These are phyloP conservation scores for Reinhardtius hippoglossoides DNA, from an alignment of 2,113 vertebrate species.

Conservation along the genomic window DNA sequence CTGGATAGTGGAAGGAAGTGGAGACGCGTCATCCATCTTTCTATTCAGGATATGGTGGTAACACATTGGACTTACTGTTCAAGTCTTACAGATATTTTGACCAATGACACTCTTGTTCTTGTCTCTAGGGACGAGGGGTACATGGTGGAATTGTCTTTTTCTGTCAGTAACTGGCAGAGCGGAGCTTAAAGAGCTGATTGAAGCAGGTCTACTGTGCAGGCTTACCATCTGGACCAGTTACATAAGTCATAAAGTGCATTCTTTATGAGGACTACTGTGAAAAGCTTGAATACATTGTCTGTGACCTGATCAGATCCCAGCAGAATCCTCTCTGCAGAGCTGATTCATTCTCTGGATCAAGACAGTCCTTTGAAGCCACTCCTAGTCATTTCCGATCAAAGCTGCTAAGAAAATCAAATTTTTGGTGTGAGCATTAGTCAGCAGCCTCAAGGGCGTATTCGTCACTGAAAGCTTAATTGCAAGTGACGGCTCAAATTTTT, in stretches of 20 bases:
- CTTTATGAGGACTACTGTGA: neutral
- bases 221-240: neutral
- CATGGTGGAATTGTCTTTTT: neutral
- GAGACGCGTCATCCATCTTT: neutral
- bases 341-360: conserved; percentile 17
- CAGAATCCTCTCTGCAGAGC: neutral
- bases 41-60: neutral
- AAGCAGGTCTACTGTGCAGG: neutral
- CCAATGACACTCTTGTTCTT: neutral
- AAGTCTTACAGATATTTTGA: neutral
- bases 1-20: neutral
- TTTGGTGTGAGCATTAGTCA: conserved; percentile 1
- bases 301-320: conserved; percentile 41
- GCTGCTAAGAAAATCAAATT: conserved; percentile 17
- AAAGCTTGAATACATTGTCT: conserved; percentile 13
- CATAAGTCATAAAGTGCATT: neutral
- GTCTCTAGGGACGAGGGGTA: neutral
- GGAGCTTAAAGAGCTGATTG: neutral
- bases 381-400: conserved; percentile 27
- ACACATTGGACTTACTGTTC: neutral
- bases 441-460: neutral
- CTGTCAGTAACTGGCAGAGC: neutral
- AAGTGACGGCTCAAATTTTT: neutral
- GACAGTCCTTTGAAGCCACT: conserved; percentile 17
- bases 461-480: neutral